Evolutionary conservation across 2,888 invertebrate species (phyloP), one percentile per base, ranked within the genome.

Genomic region (Thumatha senex): DNA sequence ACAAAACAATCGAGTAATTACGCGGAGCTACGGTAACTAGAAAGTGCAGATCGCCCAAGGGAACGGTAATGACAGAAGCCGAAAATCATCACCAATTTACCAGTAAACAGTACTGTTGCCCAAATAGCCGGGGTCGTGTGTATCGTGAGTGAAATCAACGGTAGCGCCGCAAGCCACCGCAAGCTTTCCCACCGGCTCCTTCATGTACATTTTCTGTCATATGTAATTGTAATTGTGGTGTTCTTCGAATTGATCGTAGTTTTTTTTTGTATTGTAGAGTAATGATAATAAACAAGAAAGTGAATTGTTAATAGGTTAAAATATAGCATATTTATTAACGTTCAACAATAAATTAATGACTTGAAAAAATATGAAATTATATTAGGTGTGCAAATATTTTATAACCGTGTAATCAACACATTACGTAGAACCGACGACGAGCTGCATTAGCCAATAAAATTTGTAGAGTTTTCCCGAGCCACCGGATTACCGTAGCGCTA

Each of bases 91-190:
- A 83, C 70, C 80, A 84, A 89, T 86, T 86, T 85, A 80, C 79
- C 62, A 68, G 72, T 79, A 76, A 75, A 78, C 76, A 80, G 78
- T 80, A 80, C 80, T 76, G 79, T 78, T 84, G 80, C 82, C 70
- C 85, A 81, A 86, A 88, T 80, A 84, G 78, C 78, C 76, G 74
- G 72, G 75, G 77, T 76, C 78, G 74, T 74, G 80, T 74, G 75
- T 76, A 74, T 85, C 89, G 90, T 88, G 89, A 88, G 89, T 80
- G 87, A 75, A 84, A 82, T 73, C 76, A 82, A 83, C 84, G 84
- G 86, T 84, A 84, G 86, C 82, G 88, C 90, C 89, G 82, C 86
- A 67, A 89, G 89, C 89, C 78, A 80, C 67, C 75, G 72, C 71
- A 82, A 70, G 78, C 76, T 84, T 89, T 89, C 90, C 89, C 90